A percentile compares a stretch with the other conserved stretches of the same genome.
These are phyloP conservation scores for Rhadina sibilatrix DNA, from an alignment of 2,113 vertebrate genomes.

Conservation along the genomic window DNA sequence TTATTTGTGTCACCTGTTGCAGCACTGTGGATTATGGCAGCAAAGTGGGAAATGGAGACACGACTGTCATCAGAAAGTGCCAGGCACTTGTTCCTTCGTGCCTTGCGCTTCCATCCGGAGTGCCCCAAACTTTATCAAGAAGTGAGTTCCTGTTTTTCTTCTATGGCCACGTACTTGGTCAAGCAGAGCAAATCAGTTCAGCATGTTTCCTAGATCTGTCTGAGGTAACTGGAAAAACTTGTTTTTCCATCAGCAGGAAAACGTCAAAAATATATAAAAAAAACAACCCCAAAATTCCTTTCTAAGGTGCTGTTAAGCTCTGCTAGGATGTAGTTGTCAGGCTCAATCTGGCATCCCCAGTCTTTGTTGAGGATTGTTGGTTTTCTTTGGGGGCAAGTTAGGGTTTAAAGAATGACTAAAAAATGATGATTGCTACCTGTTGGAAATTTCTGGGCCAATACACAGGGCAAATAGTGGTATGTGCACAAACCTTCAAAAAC, in stretches of 20 bases:
- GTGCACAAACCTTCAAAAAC: neutral
- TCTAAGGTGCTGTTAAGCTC: neutral
- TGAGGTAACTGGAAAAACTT: neutral
- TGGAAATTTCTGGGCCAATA: neutral
- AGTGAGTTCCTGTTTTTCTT: conserved; percentile 69
- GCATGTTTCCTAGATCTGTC: neutral
- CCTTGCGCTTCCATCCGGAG: conserved; percentile 92
- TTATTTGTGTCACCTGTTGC: neutral
- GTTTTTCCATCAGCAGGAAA: neutral
- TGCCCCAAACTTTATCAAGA: conserved; percentile 92
- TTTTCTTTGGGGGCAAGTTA: neutral
- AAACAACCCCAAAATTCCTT: neutral
- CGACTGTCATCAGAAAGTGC: conserved; percentile 88
- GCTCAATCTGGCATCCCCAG: neutral
- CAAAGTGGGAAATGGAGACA: conserved; percentile 97
- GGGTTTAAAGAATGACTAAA: neutral
- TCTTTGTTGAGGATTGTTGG: neutral
- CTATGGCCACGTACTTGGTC: neutral
- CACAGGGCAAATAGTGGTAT: neutral
- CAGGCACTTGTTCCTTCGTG: conserved; percentile 93
- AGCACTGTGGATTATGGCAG: conserved; percentile 98
- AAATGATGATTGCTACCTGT: neutral
- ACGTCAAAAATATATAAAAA: neutral
- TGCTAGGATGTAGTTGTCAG: neutral
- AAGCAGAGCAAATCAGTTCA: neutral